A percentile compares a stretch with the other conserved stretches of the same genome.
These are phyloP conservation scores for Hydropotes inermis DNA, from an alignment of 2,113 vertebrate species.

Conservation along the genomic window DNA sequence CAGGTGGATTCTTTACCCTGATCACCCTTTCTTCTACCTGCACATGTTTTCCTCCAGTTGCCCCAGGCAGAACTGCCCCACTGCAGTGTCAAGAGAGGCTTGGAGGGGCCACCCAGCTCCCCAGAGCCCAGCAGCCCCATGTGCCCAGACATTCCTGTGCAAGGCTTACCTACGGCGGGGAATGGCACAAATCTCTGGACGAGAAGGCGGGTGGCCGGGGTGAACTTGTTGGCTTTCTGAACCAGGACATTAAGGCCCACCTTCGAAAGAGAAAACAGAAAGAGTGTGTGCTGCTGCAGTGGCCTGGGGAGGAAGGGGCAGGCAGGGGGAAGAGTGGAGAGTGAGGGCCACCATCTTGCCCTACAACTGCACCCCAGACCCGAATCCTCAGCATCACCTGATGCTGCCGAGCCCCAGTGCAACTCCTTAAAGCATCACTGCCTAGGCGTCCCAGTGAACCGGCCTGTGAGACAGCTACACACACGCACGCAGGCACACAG, in stretches of 20 bases:
- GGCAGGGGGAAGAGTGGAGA: accelerated
- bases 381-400: accelerated
- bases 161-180: constrained; percentile 91
- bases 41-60: background rate
- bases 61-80: background rate
- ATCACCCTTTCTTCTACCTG: background rate
- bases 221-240: constrained; percentile 90
- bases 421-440: background rate
- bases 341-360: background rate
- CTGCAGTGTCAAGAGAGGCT: background rate
- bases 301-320: background rate
- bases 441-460: background rate
- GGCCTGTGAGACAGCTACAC: background rate
- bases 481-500: background rate
- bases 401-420: background rate
- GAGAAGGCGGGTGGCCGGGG: constrained; percentile 87
- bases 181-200: constrained; percentile 95
- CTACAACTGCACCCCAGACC: background rate
- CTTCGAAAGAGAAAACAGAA: constrained; percentile 73
- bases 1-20: background rate
- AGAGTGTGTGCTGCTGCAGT: background rate
- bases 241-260: constrained; percentile 93
- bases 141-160: background rate
- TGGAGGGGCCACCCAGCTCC: background rate
- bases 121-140: background rate